Base-by-base conservation (phyloP, 2,888 invertebrate species). In the Chloroclysta siterata region DNA sequence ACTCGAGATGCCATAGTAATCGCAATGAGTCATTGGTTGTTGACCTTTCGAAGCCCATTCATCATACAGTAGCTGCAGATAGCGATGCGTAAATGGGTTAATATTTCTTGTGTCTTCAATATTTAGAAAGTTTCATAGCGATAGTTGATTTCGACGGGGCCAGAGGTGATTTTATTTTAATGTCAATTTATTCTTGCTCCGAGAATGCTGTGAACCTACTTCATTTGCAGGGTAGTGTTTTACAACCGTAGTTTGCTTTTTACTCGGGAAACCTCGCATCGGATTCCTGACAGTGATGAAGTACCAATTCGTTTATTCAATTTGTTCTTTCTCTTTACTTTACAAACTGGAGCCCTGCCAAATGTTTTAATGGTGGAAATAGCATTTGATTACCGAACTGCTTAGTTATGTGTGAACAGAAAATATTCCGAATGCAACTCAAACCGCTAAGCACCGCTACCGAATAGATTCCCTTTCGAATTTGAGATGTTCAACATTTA, bases 21-120 rank as follows among this genome's bases (percentile, higher is more conserved):
- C 75, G 69, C 72, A 74, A 76, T 84, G 84, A 84, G 61, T 83
- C 84, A 84, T 76, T 80, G 81, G 81, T 78, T 83, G 79, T 81
- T 82, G 82, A 83, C 83, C 84, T 82, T 80, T 76, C 68, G 72
- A 68, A 72, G 75, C 72, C 74, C 71, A 76, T 72, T 72, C 72
- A 74, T 72, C 68, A 71, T 61, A 63, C 60, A 62, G 65, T 56
- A 60, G 68, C 65, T 54, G 50, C 14, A 52, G 66, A 71, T 68
- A 70, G 60, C 66, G 65, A 52, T 54, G 41, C 53, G 58, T 71
- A 72, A 71, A 72, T 71, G 48, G 65, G 71, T 71, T 73, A 75
- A 66, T 59, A 69, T 67, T 70, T 68, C 41, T 55, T 42, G 46
- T 51, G 50, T 64, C 60, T 67, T 58, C 57, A 52, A 47, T 56